Base-by-base conservation (phyloP, 2,797 vertebrate genomes). In the Mus minutoides region DNA sequence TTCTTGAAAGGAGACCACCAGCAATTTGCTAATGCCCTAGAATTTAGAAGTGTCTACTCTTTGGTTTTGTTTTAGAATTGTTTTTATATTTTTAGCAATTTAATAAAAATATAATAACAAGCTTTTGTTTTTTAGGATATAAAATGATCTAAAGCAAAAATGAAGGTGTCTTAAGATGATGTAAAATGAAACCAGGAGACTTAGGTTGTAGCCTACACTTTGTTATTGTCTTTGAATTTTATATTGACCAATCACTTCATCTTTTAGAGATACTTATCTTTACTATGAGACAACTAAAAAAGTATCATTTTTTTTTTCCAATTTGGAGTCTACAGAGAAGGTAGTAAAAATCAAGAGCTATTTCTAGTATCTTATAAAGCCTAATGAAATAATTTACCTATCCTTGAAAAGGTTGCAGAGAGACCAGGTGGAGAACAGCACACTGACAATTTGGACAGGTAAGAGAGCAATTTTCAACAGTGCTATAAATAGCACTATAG, bases 381-480 rank as follows among this genome's bases (percentile, higher is more conserved):
- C 88, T 96, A 97, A 97, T 97, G 93, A 97, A 97, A 97, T 96
- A 84, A 96, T 97, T 95, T 96, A 91, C 93, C 84, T 95, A 58
- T 87, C 78, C 19, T 96, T 91, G 79, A 84, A 89, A 96, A 96
- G 62, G 62, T 76, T 95, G 22, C 64, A 91, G 34, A 96, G 75
- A 26, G 90, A 93, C 92, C 90, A 94, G 54, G 73, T 87, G 77
- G 76, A 60, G 79, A 56, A 86, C 46, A 92, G 31, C 54, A 31
- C 8, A 21, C 34, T 97, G 67, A 82, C 69, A 90, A 93, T 95
- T 96, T 86, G 92, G 73, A 75, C 64, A 92, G 87, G 89, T 21
- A 94, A 89, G 77, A 93, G 62, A 95, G 62, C 43, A 93, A 54
- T 90, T 90, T 88, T 71, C 84, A 69, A 89, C 58, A 80, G 83